These are phyloP conservation scores for Mesodorylaimus sp. DNA, from an alignment of 2,888 invertebrate species.

Conservation along the genomic window DNA sequence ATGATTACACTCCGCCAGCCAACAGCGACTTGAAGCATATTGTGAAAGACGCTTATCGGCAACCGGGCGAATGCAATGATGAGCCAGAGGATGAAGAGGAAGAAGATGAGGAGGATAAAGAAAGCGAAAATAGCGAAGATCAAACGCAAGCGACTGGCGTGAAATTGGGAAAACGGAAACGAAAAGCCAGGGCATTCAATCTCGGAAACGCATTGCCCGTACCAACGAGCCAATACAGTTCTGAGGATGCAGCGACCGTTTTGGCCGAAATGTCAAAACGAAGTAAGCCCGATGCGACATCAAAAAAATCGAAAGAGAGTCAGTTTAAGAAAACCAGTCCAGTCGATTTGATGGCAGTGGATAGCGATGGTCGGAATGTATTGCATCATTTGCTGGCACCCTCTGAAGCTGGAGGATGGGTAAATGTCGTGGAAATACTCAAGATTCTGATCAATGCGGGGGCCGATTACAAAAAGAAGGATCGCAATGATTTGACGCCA, in stretches of 20 bases:
- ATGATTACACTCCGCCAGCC: conserved; percentile 21
- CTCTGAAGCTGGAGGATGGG: conserved; percentile 30
- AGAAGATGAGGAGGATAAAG: conserved; percentile 7
- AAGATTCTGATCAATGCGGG: conserved; percentile 20
- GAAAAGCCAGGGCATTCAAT: no score
- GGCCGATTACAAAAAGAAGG: background rate
- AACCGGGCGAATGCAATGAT: conserved; percentile 11
- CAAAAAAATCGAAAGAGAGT: no score
- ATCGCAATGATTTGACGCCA: background rate
- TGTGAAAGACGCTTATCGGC: background rate
- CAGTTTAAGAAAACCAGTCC: no score
- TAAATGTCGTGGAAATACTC: conserved; percentile 30
- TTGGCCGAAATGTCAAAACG: no score
- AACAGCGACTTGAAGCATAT: background rate
- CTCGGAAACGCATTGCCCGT: no score
- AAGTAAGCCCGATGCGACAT: no score
- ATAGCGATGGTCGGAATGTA: conserved; percentile 31
- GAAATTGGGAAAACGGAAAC: conserved; percentile 21
- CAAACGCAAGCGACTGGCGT: conserved; percentile 10
- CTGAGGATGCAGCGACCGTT: no score
- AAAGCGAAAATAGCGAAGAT: conserved; percentile 7
- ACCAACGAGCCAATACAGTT: no score
- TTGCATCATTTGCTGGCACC: conserved; percentile 32
- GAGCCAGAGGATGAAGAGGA: conserved; percentile 7
- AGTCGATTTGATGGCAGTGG: conserved; percentile 24